Percentiles rank a stretch among this genome's conserved stretches.
phyloP scores from a whole-genome alignment of 2,888 invertebrate genomes.

The Napeogenes inachia region DNA sequence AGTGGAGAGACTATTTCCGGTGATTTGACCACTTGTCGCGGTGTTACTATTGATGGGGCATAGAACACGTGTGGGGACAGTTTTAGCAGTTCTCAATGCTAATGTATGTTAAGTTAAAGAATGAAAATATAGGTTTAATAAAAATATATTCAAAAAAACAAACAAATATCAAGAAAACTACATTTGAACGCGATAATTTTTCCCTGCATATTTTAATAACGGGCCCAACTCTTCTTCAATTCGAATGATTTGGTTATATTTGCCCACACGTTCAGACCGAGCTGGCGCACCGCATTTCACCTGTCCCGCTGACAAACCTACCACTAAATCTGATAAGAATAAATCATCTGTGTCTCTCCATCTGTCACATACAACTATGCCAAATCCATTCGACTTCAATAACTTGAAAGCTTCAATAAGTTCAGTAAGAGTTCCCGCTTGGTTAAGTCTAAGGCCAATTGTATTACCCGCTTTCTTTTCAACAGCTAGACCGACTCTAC shows the following conservation, averaged over 20 bases:
- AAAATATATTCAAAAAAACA: background rate
- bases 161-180: slow-evolving; percentile 12
- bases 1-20: slow-evolving; percentile 53
- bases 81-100: too few relatives aligned
- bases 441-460: slow-evolving; percentile 95
- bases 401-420: slow-evolving; percentile 95
- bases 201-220: slow-evolving; percentile 94
- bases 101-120: too few relatives aligned
- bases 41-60: slow-evolving; percentile 7
- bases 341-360: slow-evolving; percentile 99
- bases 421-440: slow-evolving; percentile 97
- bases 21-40: slow-evolving; percentile 50
- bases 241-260: slow-evolving; percentile 98
- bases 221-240: slow-evolving; percentile 98
- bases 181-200: slow-evolving; percentile 88
- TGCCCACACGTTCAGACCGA: slow-evolving; percentile 95
- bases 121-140: background rate
- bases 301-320: slow-evolving; percentile 98
- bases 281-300: slow-evolving; percentile 99
- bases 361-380: slow-evolving; percentile 68
- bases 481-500: slow-evolving; percentile 91
- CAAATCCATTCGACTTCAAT: slow-evolving; percentile 97
- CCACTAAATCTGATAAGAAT: slow-evolving; percentile 98
- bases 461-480: slow-evolving; percentile 98
- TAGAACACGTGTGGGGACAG: background rate